Evolutionary conservation across 2,113 vertebrate species (phyloP).

Genomic region (Diadophis punctatus): DNA sequence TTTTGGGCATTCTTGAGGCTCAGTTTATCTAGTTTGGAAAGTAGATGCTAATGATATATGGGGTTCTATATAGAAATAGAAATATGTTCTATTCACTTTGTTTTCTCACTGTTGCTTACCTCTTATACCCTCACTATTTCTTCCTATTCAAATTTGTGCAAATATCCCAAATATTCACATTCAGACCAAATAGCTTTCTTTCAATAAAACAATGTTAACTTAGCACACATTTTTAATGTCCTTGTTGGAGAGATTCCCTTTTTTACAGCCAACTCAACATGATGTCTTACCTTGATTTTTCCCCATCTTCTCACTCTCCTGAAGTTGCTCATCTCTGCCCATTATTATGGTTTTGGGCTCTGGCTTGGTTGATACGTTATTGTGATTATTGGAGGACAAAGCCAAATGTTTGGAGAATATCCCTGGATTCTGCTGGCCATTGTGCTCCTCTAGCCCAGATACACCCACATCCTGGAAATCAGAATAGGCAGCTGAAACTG

Average conservation of each 20-base stretch:
- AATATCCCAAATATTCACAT: background rate
- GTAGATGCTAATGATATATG: background rate
- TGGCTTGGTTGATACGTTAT: background rate
- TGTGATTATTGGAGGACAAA: conserved; percentile 50
- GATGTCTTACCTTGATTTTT: conserved; percentile 31
- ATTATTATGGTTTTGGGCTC: background rate
- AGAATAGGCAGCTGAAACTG: rapidly evolving
- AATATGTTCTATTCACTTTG: background rate
- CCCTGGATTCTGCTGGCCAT: conserved; percentile 12
- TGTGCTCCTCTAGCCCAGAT: background rate
- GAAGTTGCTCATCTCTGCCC: rapidly evolving
- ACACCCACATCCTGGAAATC: background rate
- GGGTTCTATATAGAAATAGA: too few relatives aligned
- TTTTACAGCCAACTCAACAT: background rate
- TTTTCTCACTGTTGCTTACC: background rate
- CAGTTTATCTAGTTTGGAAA: background rate
- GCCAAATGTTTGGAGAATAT: conserved; percentile 38
- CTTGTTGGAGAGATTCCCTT: background rate
- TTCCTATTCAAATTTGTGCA: background rate
- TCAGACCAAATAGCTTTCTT: background rate
- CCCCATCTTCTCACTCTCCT: background rate
- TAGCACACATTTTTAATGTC: background rate
- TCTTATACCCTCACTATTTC: background rate
- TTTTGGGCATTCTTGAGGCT: too few relatives aligned
- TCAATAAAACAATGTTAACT: background rate